Evolutionary conservation across 2,113 vertebrate species (phyloP).

Genomic region (mouse (Mus musculus)): DNA sequence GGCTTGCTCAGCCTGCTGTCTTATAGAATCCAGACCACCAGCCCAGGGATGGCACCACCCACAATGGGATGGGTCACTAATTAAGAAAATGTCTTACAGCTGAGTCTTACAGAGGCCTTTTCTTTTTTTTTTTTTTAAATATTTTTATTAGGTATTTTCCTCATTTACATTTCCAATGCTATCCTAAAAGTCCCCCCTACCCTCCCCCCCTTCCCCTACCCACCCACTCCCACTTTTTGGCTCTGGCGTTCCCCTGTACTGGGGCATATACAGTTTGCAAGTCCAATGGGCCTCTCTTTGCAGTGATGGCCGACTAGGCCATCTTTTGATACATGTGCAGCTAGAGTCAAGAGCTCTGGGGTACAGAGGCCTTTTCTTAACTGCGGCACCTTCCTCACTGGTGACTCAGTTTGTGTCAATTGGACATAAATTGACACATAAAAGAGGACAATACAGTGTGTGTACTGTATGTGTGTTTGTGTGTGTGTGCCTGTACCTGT

Average conservation of each 20-base stretch:
- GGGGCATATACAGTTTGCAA: too few species aligned
- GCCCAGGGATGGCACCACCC: neutral
- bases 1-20: neutral
- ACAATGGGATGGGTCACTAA: neutral
- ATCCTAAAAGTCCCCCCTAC: too few species aligned
- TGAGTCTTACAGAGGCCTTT: neutral
- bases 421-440: neutral
- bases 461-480: neutral
- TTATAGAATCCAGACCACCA: neutral
- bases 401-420: neutral
- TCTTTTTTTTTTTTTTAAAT: neutral
- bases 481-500: neutral
- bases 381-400: neutral
- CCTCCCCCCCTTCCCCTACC: too few species aligned
- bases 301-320: too few species aligned
- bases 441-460: neutral
- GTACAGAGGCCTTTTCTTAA: neutral
- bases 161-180: too few species aligned
- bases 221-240: too few species aligned
- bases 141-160: too few species aligned
- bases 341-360: too few species aligned
- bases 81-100: neutral
- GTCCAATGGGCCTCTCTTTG: too few species aligned
- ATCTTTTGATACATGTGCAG: too few species aligned
- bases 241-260: too few species aligned